phyloP scores from a whole-genome alignment of 92 coral and sea anemone species.

The Porites evermanni region DNA sequence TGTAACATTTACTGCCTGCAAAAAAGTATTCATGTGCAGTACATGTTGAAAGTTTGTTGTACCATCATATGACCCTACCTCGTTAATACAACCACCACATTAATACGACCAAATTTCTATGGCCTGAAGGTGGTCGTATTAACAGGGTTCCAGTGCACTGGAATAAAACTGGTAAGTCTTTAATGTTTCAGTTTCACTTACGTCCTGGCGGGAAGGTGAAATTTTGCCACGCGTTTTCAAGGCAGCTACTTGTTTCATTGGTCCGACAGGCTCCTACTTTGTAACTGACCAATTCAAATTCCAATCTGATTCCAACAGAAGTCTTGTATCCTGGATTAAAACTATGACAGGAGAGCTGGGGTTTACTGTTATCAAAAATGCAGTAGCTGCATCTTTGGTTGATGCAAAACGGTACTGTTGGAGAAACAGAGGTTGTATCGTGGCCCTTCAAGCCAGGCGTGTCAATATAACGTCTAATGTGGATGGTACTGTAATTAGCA shows the following conservation, averaged over 20 bases:
- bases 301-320: background rate
- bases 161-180: too few species aligned
- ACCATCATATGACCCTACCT: constrained; percentile 1
- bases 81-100: background rate
- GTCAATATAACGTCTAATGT: background rate
- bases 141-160: too few species aligned
- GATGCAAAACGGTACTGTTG: background rate
- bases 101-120: too few species aligned
- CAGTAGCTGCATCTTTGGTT: background rate
- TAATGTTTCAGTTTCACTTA: background rate
- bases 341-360: background rate
- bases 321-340: constrained; percentile 1
- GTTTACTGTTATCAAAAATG: too few species aligned
- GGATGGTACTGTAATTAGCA: background rate
- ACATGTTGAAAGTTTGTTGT: constrained; percentile 5
- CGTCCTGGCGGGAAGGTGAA: constrained; percentile 17
- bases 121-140: too few species aligned
- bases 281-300: background rate
- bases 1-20: background rate
- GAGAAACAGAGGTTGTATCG: background rate
- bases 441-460: background rate
- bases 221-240: background rate
- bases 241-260: constrained; percentile 14
- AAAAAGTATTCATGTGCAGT: background rate
- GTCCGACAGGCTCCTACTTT: constrained; percentile 15